Evolutionary conservation across 1,140 invertebrate genomes (phyloP).

Genomic region (Lepidurus arcticus): DNA sequence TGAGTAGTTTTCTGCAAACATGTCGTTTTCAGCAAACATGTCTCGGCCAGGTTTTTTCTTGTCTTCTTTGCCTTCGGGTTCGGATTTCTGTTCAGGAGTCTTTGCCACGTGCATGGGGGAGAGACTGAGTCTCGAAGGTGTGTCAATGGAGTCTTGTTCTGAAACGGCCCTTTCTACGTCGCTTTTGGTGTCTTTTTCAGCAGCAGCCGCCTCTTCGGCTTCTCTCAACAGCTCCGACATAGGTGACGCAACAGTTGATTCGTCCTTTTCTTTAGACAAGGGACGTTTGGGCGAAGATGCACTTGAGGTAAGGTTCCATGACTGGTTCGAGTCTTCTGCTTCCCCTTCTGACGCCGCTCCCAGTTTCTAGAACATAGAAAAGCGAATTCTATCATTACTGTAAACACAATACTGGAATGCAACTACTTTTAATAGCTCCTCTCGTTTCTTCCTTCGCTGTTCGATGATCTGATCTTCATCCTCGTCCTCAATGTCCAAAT

Average conservation of each 20-base stretch:
- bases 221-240: conserved; percentile 39
- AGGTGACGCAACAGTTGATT: conserved; percentile 39
- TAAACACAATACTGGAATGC: conserved; percentile 28
- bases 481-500: conserved; percentile 76
- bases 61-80: conserved; percentile 34
- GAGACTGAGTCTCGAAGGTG: conserved; percentile 30
- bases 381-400: conserved; percentile 4
- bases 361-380: conserved; percentile 48
- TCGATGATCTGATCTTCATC: conserved; percentile 93
- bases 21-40: conserved; percentile 85
- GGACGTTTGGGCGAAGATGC: conserved; percentile 42
- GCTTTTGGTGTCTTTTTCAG: conserved; percentile 35
- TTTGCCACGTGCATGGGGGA: conserved; percentile 33
- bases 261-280: conserved; percentile 40
- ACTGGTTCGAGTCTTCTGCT: conserved; percentile 52
- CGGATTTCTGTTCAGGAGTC: neutral
- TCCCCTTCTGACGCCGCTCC: conserved; percentile 50
- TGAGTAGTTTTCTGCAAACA: conserved; percentile 72
- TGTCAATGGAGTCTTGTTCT: conserved; percentile 27
- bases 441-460: conserved; percentile 75
- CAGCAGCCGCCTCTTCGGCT: conserved; percentile 29
- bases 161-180: conserved; percentile 42
- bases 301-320: conserved; percentile 44
- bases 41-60: conserved; percentile 60
- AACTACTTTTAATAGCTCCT: conserved; percentile 75